Evolutionary conservation across 2,113 vertebrate species (phyloP).

Genomic region (Pyrgilauda ruficollis): DNA sequence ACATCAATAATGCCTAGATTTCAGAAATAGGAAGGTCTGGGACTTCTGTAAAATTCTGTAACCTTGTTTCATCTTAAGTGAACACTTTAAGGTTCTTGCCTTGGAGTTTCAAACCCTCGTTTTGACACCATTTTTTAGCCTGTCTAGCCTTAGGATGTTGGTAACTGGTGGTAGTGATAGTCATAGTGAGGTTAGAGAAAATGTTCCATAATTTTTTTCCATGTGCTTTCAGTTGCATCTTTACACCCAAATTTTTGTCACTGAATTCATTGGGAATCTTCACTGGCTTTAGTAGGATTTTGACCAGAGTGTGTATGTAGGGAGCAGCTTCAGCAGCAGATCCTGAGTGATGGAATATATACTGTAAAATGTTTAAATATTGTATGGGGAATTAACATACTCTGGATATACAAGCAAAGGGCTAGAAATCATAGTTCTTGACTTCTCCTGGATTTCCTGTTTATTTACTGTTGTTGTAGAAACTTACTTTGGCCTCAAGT

Average conservation of each 20-base stretch:
- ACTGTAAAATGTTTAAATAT: not conserved
- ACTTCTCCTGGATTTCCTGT: not conserved
- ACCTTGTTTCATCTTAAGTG: not conserved
- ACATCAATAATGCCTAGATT: not conserved
- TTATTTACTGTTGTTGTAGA: not conserved
- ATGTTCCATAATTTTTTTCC: not conserved
- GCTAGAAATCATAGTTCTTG: not conserved
- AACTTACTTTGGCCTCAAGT: not conserved
- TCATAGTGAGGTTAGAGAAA: not conserved
- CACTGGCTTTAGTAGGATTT: not conserved
- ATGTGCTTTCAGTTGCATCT: not conserved
- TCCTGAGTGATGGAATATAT: not conserved
- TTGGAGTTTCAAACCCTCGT: not conserved
- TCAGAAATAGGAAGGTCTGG: not conserved
- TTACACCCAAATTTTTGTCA: not conserved
- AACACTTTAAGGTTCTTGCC: not conserved
- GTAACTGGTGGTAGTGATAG: not conserved
- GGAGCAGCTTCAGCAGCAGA: not conserved
- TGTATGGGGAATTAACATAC: not conserved
- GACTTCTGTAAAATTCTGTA: not conserved
- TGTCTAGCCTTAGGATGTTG: not conserved
- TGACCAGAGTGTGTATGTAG: not conserved
- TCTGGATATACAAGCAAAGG: not conserved
- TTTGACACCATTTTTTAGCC: not conserved
- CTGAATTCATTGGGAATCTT: not conserved